Evolutionary conservation across 2,113 vertebrate genomes (phyloP).

Genomic region (Oryzias woworae): DNA sequence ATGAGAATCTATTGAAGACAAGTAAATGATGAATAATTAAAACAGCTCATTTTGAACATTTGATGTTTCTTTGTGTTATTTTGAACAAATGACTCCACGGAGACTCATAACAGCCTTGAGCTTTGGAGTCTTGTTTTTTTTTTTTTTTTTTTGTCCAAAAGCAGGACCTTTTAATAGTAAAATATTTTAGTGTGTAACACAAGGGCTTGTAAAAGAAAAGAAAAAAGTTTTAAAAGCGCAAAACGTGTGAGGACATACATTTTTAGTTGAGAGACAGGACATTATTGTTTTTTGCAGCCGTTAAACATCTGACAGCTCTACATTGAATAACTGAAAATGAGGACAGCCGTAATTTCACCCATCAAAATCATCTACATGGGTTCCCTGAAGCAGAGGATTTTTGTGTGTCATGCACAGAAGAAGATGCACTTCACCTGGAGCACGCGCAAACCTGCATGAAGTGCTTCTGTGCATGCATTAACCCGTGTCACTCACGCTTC

Average conservation of each 20-base stretch:
- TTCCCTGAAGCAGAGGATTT: constrained; percentile 4
- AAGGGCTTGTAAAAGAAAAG: too few relatives aligned
- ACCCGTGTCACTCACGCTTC: constrained; percentile 43
- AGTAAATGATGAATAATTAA: neutral
- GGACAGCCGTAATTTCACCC: neutral
- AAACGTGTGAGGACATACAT: constrained; percentile 15
- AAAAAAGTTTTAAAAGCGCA: neutral
- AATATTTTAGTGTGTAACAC: too few relatives aligned
- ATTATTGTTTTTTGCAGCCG: constrained; percentile 1
- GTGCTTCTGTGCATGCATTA: constrained; percentile 19
- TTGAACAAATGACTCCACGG: too few relatives aligned
- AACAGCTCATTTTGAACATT: neutral
- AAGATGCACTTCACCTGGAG: constrained; percentile 47
- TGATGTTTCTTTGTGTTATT: neutral
- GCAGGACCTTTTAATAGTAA: neutral
- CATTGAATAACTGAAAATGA: constrained; percentile 4
- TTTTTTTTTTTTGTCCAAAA: neutral
- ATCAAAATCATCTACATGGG: constrained; percentile 22
- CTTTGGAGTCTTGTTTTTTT: constrained; percentile 5
- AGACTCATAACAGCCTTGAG: constrained; percentile 5
- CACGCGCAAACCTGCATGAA: constrained; percentile 18
- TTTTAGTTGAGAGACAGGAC: too few relatives aligned
- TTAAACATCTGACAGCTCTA: neutral
- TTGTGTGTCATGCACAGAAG: constrained; percentile 29
- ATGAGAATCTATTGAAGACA: neutral